Evolutionary conservation across 2,113 vertebrate genomes (phyloP).

Genomic region (Papio anubis): DNA sequence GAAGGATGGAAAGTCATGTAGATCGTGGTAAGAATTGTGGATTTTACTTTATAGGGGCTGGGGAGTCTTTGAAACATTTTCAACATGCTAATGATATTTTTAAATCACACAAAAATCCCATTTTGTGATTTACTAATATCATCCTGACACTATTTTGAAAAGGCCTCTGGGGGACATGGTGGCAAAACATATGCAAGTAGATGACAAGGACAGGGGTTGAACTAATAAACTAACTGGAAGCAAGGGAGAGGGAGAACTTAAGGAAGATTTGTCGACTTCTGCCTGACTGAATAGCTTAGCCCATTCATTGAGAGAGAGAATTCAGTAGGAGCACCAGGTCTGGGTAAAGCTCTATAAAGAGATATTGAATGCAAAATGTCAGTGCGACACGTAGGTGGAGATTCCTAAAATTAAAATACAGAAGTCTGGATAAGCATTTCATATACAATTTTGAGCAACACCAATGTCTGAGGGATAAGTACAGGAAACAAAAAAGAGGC

Average conservation of each 20-base stretch:
- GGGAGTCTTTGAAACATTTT: neutral
- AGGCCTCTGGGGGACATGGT: neutral
- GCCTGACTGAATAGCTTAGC: too few species aligned
- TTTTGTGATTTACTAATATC: neutral
- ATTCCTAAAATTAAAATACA: neutral
- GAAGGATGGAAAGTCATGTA: neutral
- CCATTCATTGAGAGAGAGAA: neutral
- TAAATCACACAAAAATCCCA: neutral
- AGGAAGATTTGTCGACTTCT: too few species aligned
- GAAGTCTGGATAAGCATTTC: neutral
- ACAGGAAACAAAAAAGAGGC: neutral
- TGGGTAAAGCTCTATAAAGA: neutral
- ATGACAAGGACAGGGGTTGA: neutral
- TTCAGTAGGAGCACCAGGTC: too few species aligned
- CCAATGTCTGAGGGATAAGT: neutral
- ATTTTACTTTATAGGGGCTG: neutral
- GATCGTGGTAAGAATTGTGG: neutral
- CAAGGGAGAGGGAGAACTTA: neutral
- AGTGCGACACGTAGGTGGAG: neutral
- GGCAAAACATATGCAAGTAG: neutral
- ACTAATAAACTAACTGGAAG: neutral
- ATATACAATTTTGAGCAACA: neutral
- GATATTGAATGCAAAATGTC: neutral
- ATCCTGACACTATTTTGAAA: neutral
- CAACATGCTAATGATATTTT: neutral